Evolutionary conservation across 1,140 invertebrate species (phyloP).

Genomic region (Aphelenchoides avenae): DNA sequence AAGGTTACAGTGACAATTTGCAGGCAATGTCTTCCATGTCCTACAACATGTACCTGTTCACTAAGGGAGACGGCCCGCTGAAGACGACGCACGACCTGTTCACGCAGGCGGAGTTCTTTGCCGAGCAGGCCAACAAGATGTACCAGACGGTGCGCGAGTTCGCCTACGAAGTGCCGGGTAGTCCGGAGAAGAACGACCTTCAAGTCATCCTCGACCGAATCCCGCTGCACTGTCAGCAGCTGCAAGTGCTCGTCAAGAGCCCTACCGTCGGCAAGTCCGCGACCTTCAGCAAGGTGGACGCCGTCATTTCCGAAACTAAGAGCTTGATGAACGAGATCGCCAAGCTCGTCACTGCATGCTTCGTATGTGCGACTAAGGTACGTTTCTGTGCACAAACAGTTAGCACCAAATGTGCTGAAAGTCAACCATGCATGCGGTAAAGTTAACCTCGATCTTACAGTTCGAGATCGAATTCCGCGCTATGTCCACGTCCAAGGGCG

Average conservation of each 20-base stretch:
- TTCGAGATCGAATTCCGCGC: constrained; percentile 59
- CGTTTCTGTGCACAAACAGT: too few species aligned
- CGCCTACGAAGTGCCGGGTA: constrained; percentile 93
- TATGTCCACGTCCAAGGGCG: constrained; percentile 28
- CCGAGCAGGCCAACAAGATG: constrained; percentile 95
- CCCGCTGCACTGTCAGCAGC: constrained; percentile 90
- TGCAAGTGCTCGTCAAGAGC: constrained; percentile 85
- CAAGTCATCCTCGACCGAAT: constrained; percentile 87
- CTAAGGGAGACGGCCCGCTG: constrained; percentile 87
- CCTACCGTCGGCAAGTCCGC: constrained; percentile 97
- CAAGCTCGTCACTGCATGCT: constrained; percentile 97
- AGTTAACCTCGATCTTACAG: constrained; percentile 20
- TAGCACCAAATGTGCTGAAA: constrained; percentile 9
- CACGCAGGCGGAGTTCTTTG: constrained; percentile 98
- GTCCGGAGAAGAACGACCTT: constrained; percentile 88
- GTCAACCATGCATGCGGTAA: not conserved
- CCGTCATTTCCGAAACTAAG: constrained; percentile 96
- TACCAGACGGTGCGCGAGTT: constrained; percentile 98
- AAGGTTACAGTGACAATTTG: too few species aligned
- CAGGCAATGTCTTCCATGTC: constrained; percentile 98
- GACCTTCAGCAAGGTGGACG: constrained; percentile 97
- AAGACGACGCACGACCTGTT: constrained; percentile 98
- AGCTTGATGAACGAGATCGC: constrained; percentile 97
- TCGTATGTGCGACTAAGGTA: constrained; percentile 97
- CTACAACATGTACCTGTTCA: constrained; percentile 97